These are phyloP conservation scores for Polydesmus complanatus DNA, from an alignment of 2,888 invertebrate genomes.

Conservation along the genomic window DNA sequence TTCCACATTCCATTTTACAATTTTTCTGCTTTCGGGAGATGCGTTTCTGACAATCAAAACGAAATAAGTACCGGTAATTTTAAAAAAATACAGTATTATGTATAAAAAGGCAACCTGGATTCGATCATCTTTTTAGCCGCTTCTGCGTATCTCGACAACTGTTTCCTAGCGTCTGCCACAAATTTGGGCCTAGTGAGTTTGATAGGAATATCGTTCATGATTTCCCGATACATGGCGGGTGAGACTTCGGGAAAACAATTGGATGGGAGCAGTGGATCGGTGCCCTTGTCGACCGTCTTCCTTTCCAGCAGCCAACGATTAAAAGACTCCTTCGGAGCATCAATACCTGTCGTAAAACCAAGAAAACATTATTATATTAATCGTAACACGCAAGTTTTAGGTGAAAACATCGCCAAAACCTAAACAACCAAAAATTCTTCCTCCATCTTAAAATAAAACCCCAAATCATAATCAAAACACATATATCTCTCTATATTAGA, in stretches of 20 bases:
- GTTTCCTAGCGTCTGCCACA: slow-evolving; percentile 87
- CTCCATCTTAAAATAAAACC: too few relatives aligned
- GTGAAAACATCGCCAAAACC: too few relatives aligned
- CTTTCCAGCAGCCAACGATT: slow-evolving; percentile 91
- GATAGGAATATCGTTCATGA: slow-evolving; percentile 95
- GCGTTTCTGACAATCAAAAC: slow-evolving; percentile 50
- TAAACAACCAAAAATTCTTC: too few relatives aligned
- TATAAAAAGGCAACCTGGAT: slow-evolving; percentile 41
- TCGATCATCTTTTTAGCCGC: slow-evolving; percentile 95
- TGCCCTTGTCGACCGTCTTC: slow-evolving; percentile 76
- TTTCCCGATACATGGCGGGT: slow-evolving; percentile 87
- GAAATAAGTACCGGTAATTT: background rate
- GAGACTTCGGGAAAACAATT: slow-evolving; percentile 86
- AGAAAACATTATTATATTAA: slow-evolving; percentile 9
- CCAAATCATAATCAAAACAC: background rate
- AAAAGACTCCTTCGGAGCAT: slow-evolving; percentile 91
- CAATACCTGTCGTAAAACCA: slow-evolving; percentile 44
- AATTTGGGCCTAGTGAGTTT: slow-evolving; percentile 90
- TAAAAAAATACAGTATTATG: background rate
- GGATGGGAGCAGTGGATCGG: slow-evolving; percentile 80
- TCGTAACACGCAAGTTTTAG: too few relatives aligned
- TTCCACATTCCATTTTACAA: slow-evolving; percentile 97
- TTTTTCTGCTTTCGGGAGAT: slow-evolving; percentile 83
- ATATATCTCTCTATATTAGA: background rate
- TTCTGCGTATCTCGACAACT: slow-evolving; percentile 83